Evolutionary conservation across 2,113 vertebrate genomes (phyloP), one percentile per base, ranked within the genome.

Genomic region (Collichthys lucidus): DNA sequence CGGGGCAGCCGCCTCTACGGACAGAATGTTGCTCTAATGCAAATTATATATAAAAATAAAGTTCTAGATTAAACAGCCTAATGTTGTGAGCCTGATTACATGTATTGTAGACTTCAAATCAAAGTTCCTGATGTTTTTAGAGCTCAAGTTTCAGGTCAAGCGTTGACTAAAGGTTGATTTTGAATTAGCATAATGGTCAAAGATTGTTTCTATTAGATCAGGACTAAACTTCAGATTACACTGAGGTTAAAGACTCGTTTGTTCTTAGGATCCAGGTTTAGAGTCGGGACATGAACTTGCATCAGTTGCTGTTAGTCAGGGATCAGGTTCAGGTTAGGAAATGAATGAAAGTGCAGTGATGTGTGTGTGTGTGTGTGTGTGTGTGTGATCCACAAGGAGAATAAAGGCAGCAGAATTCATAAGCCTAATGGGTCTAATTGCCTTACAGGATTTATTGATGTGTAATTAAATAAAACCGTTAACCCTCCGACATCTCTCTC

Each of bases 371-470:
- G 50, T 72, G n/a, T 24, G 50, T 47, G 17, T 47, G 70, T 47
- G 17, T 47, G 70, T 72, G n/a, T 24, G 50, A 57, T 56, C 17
- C 40, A 66, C 69, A 59, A n/a, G 42, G 52, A 80, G 42, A 60
- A 16, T 31, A 40, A 22, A 72, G 24, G 40, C 63, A 35, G 57
- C 57, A 60, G 79, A 1, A 47, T 65, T 86, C 74, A 86, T 79
- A 53, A 79, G 20, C 4, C n/a, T 79, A 82, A 86, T 86, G 84
- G 84, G 2, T 75, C 44, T 75, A 70, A 82, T 82, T 75, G 52
- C 60, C 60, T 65, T 20, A 46, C 50, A 66, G 79, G 79, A 82
- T 74, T 78, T 82, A 82, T 79, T 65, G 52, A 74, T 16, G 70
- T 55, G 44, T 79, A 71, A 75, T 82, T 53, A 53, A 69, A 79